Percentiles rank a stretch among this genome's conserved stretches.
Evolutionary conservation across 2,797 vertebrate species (phyloP).

Genomic region (Pseudochirops cupreus): DNA sequence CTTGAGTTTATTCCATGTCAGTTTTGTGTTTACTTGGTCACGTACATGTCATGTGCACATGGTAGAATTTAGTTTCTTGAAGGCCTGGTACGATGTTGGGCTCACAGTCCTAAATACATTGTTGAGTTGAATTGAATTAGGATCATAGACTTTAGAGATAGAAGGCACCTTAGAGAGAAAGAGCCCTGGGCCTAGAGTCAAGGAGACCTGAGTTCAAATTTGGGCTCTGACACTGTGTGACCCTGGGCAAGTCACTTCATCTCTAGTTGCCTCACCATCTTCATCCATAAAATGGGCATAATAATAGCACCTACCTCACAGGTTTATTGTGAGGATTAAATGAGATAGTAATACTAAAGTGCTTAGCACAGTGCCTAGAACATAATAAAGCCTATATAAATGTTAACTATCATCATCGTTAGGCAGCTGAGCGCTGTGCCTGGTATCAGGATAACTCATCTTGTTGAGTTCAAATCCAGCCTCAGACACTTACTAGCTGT

Average conservation of each 20-base stretch:
- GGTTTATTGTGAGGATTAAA: background rate
- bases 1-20: background rate
- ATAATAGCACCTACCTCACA: background rate
- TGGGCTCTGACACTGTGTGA: background rate
- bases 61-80: background rate
- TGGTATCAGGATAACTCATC: background rate
- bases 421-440: background rate
- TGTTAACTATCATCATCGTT: background rate
- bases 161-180: fast-evolving
- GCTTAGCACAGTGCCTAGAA: background rate
- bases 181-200: background rate
- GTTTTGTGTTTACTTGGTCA: background rate
- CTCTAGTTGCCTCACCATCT: no score
- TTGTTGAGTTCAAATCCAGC: background rate
- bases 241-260: background rate
- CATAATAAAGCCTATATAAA: background rate
- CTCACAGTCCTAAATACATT: background rate
- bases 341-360: background rate
- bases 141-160: background rate
- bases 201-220: background rate
- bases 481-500: background rate
- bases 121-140: background rate
- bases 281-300: background rate
- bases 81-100: background rate
- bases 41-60: background rate